Evolutionary conservation across 1,140 invertebrate genomes (phyloP), one percentile per base, ranked within the genome.

Genomic region (Drosophila sulfurigaster): DNA sequence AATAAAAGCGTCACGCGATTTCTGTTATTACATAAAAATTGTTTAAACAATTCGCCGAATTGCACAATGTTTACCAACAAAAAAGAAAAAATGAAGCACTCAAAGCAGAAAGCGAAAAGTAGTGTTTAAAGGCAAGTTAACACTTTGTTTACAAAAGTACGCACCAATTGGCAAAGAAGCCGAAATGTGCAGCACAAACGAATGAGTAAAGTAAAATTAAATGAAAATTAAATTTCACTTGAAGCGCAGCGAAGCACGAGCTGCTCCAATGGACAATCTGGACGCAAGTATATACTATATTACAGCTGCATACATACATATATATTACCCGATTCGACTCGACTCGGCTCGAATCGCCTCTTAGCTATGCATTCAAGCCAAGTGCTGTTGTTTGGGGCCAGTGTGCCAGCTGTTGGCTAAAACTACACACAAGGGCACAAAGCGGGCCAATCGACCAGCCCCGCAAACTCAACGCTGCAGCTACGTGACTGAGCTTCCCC

Each of bases 171-270:
- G 76, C 77, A 82, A 82, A 71, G 46, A 88, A 80, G 73, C 16
- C 76, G 54, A 80, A 77, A 76, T 72, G 11, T 74, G 65, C 73
- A 41, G 46, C 30, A 71, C 63, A 56, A 28, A 38, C n/a, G 15
- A 28, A 38, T 8, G 15, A 46, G 48, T 30, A 16, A 30, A 68
- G 45, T n/a, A 10, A 48, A 68, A 70, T 64, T 30, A 51, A 71
- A 71, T 28, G 35, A 52, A 87, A 82, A 88, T 72, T 49, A 88
- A 87, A 78, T 87, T 87, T 87, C 80, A 75, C 80, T 87, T 78
- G 56, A 57, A 35, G 74, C 16, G 51, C 79, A 87, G 41, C 69
- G 54, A 72, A 86, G 81, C 81, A 60, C 30, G 54, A 69, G 54
- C 62, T 63, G 59, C 30, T 13, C 28, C 20, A 45, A 58, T 46